Conservation (phyloP, 1,140 invertebrate species). For the Armadillidium nasatum region DNA sequence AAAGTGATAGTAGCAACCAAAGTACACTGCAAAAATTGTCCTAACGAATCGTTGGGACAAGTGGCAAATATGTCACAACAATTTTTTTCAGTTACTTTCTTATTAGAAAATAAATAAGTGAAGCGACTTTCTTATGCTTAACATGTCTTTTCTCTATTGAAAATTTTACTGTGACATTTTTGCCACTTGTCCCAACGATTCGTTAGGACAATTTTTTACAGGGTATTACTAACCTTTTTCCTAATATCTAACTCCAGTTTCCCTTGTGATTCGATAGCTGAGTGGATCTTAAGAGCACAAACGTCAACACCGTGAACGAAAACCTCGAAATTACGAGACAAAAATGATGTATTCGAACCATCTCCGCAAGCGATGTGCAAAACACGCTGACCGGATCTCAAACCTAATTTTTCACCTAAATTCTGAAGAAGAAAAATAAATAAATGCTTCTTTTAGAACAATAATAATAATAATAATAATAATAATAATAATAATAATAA, state of each 20-base stretch:
- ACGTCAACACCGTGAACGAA: neutral
- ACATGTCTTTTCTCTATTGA: no score
- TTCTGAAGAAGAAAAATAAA: neutral
- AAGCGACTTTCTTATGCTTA: no score
- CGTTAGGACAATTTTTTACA: no score
- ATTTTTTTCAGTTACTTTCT: no score
- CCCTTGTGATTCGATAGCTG: neutral
- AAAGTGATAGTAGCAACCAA: neutral
- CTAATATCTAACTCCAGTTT: neutral
- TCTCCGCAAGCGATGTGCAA: neutral
- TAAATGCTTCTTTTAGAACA: no score
- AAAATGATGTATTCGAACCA: neutral
- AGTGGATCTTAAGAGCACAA: neutral
- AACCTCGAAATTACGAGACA: neutral
- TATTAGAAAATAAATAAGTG: no score
- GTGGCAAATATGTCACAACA: no score
- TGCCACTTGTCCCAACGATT: no score
- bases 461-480: no score
- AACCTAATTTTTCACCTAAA: neutral
- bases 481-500: no score
- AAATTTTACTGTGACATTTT: no score
- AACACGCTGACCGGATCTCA: neutral
- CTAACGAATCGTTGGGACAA: neutral
- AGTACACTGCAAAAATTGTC: neutral
- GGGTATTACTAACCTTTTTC: conserved; percentile 2